Conservation (phyloP, 2,113 vertebrate genomes). For the Chroicocephalus ridibundus region DNA sequence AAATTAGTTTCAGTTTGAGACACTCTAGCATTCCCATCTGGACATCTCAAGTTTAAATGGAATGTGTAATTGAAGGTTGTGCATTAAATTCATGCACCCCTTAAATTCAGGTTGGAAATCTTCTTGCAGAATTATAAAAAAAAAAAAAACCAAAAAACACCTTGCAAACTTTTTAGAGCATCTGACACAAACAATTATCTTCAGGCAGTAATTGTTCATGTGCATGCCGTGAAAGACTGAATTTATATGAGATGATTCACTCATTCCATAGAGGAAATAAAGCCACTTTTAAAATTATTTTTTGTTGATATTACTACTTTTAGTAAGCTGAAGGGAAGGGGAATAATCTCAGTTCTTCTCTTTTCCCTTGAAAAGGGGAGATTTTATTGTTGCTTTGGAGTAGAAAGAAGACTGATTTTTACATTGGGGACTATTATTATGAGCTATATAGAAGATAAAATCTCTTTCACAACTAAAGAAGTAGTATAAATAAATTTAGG, state of each 20-base stretch:
- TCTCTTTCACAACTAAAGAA: not conserved
- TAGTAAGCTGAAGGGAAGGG: not conserved
- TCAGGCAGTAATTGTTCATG: constrained; percentile 21
- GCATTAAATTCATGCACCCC: not conserved
- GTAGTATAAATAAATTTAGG: not conserved
- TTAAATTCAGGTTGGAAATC: not conserved
- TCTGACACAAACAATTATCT: constrained; percentile 53
- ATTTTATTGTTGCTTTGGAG: not conserved
- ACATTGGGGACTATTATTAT: not conserved
- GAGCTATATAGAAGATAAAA: not conserved
- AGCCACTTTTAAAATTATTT: not conserved
- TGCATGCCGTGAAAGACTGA: not conserved
- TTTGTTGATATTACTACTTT: not conserved
- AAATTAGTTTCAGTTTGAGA: constrained; percentile 30
- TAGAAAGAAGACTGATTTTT: constrained; percentile 16
- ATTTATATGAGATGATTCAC: constrained; percentile 22
- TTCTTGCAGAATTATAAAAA: not conserved
- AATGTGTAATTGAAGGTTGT: not conserved
- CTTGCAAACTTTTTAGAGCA: constrained; percentile 50
- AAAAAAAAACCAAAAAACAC: not conserved
- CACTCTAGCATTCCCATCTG: not conserved
- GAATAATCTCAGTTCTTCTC: not conserved
- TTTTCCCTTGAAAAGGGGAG: not conserved
- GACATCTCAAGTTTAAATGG: not conserved
- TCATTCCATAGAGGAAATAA: constrained; percentile 18